Base-by-base conservation (phyloP, 2,113 vertebrate genomes). In the Pelvicachromis taeniatus region DNA sequence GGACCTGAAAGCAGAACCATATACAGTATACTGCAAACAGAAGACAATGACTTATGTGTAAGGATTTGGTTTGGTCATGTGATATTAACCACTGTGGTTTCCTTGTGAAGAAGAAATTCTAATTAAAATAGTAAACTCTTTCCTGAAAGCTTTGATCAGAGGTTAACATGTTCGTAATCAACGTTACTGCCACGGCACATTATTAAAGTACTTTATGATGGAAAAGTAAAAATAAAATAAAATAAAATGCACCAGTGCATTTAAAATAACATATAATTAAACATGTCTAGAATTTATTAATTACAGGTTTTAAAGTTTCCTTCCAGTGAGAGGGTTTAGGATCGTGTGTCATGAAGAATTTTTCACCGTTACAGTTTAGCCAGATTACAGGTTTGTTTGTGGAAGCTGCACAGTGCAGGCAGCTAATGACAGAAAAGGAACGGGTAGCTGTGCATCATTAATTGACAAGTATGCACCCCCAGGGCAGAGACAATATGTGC, bases 361-460 rank as follows among this genome's bases (percentile, higher is more conserved):
- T 70, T 70, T 48, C 14, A 54, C 53, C 70, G 58, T 78, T 68
- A 17, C 33, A 26, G 7, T 45, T 56, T 45, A 45, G 21, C 45
- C 59, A 45, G 58, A 81, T 84, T 87, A 38, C 19, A 80, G 52
- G 26, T 77, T 70, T 70, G 81, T 65, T 75, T 68, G 16, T 50
- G 33, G 9, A 45, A 35, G 14, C 52, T 59, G 55, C 33, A 65
- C 21, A 40, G 26, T 77, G 54, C 23, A 77, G 9, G 12, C 9
- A 78, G 53, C 26, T 81, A 56, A 33, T 82, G 81, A 88, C 50
- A 87, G 45, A 87, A 2, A 58, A 77, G 26, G 61, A 88, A 89
- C 42, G 33, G 84, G 52, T 56, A 75, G 79, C 59, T 81, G 42
- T 91, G 87, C 92, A 91, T 94, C 83, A 93, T 88, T 94, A 40